Percentiles rank a stretch among this genome's conserved stretches.
Conservation (phyloP, 2,888 invertebrate species). For the Tetragonula carbonaria region DNA sequence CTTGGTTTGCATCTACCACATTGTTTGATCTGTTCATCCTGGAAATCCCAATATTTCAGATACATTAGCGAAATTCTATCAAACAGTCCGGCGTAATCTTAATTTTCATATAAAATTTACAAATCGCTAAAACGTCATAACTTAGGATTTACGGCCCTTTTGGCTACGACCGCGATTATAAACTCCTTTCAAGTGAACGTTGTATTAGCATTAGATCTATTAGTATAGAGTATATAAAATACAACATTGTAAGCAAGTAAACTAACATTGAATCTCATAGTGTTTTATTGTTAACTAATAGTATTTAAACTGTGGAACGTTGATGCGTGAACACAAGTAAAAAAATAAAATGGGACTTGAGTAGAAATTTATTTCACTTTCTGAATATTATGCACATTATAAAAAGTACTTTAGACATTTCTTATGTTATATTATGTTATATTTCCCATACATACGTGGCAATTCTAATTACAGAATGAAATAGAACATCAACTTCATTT, state of each 20-base stretch:
- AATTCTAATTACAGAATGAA: neutral
- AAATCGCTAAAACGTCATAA: neutral
- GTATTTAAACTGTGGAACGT: neutral
- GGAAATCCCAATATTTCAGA: slow-evolving; percentile 23
- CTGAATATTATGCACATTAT: neutral
- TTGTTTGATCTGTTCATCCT: slow-evolving; percentile 76
- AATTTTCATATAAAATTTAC: neutral
- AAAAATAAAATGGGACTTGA: neutral
- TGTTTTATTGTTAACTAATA: too few relatives aligned
- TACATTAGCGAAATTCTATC: neutral
- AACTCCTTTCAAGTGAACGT: too few relatives aligned
- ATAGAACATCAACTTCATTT: neutral
- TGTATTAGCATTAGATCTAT: too few relatives aligned
- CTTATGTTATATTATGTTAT: neutral
- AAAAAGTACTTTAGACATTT: too few relatives aligned
- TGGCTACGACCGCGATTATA: neutral
- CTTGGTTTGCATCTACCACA: slow-evolving; percentile 65
- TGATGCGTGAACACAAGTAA: neutral
- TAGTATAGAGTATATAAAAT: neutral
- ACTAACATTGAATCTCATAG: too few relatives aligned
- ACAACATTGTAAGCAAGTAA: too few relatives aligned
- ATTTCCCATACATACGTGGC: too few relatives aligned
- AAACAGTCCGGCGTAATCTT: neutral
- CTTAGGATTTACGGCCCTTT: neutral
- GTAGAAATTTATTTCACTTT: neutral